Evolutionary conservation across 1,140 invertebrate genomes (phyloP).

Genomic region (Pseudomyrmex pallidus): DNA sequence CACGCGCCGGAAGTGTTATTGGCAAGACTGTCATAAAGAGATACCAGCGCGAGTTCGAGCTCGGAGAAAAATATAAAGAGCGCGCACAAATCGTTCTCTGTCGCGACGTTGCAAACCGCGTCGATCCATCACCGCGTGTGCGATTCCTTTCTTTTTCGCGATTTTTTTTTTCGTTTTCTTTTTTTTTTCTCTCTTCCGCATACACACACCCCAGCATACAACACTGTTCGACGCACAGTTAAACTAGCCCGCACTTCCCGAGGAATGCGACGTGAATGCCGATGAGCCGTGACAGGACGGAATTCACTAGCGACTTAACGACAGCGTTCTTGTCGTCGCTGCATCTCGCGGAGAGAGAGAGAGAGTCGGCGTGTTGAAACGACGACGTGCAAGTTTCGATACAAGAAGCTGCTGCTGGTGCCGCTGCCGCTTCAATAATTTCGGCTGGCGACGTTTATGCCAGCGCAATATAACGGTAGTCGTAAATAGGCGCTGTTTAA

Average conservation of each 20-base stretch:
- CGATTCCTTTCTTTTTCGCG: conserved; percentile 13
- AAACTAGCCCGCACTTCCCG: conserved; percentile 41
- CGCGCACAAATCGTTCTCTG: conserved; percentile 48
- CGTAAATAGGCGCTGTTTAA: conserved; percentile 1
- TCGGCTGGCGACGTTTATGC: conserved; percentile 19
- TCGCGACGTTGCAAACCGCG: conserved; percentile 5
- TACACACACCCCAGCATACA: no score
- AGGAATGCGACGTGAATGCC: conserved; percentile 59
- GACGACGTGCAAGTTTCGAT: neutral
- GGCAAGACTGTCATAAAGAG: conserved; percentile 41
- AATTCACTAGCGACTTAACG: conserved; percentile 44
- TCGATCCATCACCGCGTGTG: conserved; percentile 49
- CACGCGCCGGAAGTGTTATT: conserved; percentile 13
- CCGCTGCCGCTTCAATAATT: conserved; percentile 26
- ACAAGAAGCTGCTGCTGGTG: neutral
- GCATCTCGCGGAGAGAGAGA: conserved; percentile 15
- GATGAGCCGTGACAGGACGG: conserved; percentile 55
- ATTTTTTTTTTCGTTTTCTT: neutral
- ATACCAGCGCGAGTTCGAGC: conserved; percentile 20
- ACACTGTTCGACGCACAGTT: conserved; percentile 3
- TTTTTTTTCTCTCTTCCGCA: neutral
- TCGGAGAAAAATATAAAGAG: conserved; percentile 53
- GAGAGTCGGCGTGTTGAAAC: conserved; percentile 35
- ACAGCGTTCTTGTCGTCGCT: conserved; percentile 43
- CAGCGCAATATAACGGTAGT: neutral